phyloP scores from a whole-genome alignment of 2,888 invertebrate genomes.

The Fissipunctia ypsillon region DNA sequence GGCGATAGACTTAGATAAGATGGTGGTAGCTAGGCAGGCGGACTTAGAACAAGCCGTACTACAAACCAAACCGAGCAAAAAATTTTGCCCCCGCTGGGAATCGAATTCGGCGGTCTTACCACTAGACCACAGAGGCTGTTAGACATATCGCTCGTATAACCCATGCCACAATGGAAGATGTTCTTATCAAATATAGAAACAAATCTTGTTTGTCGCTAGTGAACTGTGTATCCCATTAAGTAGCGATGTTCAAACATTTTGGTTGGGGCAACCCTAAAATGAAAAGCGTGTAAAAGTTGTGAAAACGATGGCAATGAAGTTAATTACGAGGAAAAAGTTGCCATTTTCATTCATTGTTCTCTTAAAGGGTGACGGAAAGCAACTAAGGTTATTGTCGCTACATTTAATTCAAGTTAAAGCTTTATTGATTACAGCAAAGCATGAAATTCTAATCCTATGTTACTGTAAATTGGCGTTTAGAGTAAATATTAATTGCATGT shows the following conservation, averaged over 20 bases:
- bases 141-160: not conserved
- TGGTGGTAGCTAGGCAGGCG: too few species aligned
- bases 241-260: not conserved
- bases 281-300: not conserved
- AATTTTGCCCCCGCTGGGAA: too few species aligned
- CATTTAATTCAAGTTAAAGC: not conserved
- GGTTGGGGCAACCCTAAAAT: not conserved
- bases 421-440: not conserved
- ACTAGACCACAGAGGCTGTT: too few species aligned
- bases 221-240: not conserved
- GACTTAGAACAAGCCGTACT: too few species aligned
- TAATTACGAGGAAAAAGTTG: not conserved
- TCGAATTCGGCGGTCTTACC: too few species aligned
- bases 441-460: not conserved
- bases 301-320: not conserved
- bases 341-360: constrained; percentile 6
- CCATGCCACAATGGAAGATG: not conserved
- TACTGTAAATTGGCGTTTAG: not conserved
- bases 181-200: not conserved
- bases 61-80: too few species aligned
- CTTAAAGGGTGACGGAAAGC: not conserved
- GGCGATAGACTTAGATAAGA: too few species aligned
- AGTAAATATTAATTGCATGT: not conserved
- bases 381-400: not conserved
- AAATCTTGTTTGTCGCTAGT: not conserved